Base-by-base conservation (phyloP, 2,888 invertebrate species). In the Melinopterus prodromus region DNA sequence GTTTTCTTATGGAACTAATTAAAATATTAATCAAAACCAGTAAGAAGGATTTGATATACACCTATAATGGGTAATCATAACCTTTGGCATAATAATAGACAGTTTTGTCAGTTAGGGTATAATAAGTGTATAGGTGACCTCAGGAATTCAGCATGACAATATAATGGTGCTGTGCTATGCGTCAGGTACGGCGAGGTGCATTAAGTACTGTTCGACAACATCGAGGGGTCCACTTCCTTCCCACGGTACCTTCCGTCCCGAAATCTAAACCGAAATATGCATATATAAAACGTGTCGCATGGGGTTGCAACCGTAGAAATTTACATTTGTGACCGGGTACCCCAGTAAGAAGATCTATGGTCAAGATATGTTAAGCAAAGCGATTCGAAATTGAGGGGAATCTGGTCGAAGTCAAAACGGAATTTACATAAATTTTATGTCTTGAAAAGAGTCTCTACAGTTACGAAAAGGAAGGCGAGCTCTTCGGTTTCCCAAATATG, bases 401-500 rank as follows among this genome's bases (percentile, higher is more conserved):
- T 53, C 5, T 4, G 53, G 7, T 9, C 53, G 53, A 53, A 53
- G 53, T 53, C 53, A 53, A 53, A 53, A 53, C 5, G 9, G 53
- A 53, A 53, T 53, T 53, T 53, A 53, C 53, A 53, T 53, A 53
- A 53, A 53, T 53, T 53, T 53, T 53, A 7, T 9, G 7, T 53
- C 53, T 53, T 53, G 53, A 53, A 53, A 53, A 53, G 53, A 53
- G 72, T 78, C 70, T 78, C 70, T 37, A 36, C 70, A 16, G 38
- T 78, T 76, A 75, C 78, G 78, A 70, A 76, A 78, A 78, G 76
- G 78, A 80, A 78, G 80, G 9, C 1, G 53, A 9, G 53, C 12
- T 53, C 53, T 53, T 53, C 53, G 53, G 53, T 53, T n/a, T 12
- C 53, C 12, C 53, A 12, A 53, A 53, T 53, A 87, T 87, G 87